Evolutionary conservation across 2,797 vertebrate genomes (phyloP), one percentile per base, ranked within the genome.

Genomic region (Tauraco hartlaubi): DNA sequence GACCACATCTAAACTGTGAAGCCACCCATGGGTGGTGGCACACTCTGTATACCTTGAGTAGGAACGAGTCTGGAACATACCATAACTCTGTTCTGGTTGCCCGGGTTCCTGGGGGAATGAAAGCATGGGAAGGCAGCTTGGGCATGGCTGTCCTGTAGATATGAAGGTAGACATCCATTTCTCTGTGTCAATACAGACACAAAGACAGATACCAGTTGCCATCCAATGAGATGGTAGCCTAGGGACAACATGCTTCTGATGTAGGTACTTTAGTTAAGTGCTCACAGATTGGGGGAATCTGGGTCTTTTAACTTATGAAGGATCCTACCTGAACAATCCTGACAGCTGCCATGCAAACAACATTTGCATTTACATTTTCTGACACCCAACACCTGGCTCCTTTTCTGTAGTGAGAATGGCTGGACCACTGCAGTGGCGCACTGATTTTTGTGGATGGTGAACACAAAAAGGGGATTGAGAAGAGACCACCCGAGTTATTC

Each of bases 391-490:
- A 81, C 94, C 87, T 91, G 92, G 68, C 91, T 95, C 91, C 84
- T 95, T 96, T 95, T 92, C 92, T 94, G 64, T 95, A 92, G 93
- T 90, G 95, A 94, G 91, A 61, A 96, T 96, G 92, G 93, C 95
- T 96, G 94, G 94, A 88, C 88, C 90, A 64, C 6, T 84, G 87
- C 90, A 76, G 62, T 88, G 94, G 84, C 21, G 7, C 67, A 29
- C 81, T 91, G 94, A 92, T 94, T 96, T 96, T 94, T 94, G 86
- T 90, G 94, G 95, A 96, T 94, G 88, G 63, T 96, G 92, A 96
- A 83, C 79, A 77, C 61, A 85, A 58, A 95, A 89, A 92, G 28
- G 84, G 79, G 62, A 72, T 39, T 79, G 66, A 72, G 91, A 96
- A 93, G 96, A 96, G 69, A 58, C 75, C 66, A 48, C 37, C 59